phyloP scores from a whole-genome alignment of 2,888 invertebrate genomes.

The Cantharis rustica region DNA sequence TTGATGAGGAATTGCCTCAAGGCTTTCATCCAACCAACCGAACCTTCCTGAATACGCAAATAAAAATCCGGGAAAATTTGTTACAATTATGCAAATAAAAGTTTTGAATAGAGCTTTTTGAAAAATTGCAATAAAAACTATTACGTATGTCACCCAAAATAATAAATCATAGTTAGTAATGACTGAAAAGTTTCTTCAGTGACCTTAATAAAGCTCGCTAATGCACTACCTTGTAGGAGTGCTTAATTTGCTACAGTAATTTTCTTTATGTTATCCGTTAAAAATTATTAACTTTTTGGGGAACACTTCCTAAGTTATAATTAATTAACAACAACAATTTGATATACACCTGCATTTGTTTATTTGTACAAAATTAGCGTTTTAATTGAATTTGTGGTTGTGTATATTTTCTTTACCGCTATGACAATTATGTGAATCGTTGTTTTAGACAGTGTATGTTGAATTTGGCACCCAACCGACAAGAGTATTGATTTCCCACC shows the following conservation, averaged over 20 bases:
- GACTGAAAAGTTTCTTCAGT: background rate
- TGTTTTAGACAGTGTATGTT: conserved; percentile 5
- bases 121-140: background rate
- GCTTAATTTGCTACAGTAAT: background rate
- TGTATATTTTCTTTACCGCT: conserved; percentile 3
- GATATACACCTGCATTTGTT: background rate
- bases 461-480: background rate
- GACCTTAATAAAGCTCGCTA: background rate
- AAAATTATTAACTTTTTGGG: background rate
- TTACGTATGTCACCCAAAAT: background rate
- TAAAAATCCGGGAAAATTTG: background rate
- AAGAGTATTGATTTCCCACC: background rate
- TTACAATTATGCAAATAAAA: background rate
- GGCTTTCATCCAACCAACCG: background rate
- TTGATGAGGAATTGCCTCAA: background rate
- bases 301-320: background rate
- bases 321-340: background rate
- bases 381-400: background rate
- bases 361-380: background rate
- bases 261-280: background rate
- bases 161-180: background rate
- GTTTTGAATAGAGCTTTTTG: background rate
- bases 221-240: background rate
- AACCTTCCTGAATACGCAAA: background rate
- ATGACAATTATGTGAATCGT: background rate